Conservation (phyloP, 2,888 invertebrate species). For the Capitulum mitella region DNA sequence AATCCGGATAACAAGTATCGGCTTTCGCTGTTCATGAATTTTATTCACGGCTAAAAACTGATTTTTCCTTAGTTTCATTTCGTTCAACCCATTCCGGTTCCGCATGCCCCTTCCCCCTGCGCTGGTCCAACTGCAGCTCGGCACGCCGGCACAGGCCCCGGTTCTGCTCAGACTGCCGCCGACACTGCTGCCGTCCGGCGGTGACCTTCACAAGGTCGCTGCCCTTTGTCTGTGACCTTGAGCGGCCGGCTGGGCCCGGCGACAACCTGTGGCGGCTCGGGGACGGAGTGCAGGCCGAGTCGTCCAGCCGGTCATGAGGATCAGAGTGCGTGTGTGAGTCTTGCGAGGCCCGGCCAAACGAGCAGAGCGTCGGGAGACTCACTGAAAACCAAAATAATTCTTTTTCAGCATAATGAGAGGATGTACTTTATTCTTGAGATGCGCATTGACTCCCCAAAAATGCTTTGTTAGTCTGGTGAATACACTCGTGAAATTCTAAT, state of each 20-base stretch:
- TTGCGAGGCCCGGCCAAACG: too few relatives aligned
- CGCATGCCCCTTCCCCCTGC: constrained; percentile 51
- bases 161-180: constrained; percentile 57
- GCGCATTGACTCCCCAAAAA: too few relatives aligned
- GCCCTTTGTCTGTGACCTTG: not conserved
- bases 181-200: constrained; percentile 50
- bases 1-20: too few relatives aligned
- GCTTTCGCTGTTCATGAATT: too few relatives aligned
- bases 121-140: constrained; percentile 57
- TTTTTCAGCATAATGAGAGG: too few relatives aligned
- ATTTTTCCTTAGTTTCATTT: too few relatives aligned
- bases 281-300: not conserved
- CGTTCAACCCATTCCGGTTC: constrained; percentile 55
- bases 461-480: too few relatives aligned
- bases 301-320: not conserved
- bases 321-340: not conserved
- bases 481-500: too few relatives aligned
- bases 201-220: not conserved
- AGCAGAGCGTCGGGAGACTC: too few relatives aligned
- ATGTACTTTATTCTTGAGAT: too few relatives aligned
- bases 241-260: not conserved
- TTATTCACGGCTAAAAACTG: too few relatives aligned
- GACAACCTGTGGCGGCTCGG: constrained; percentile 10
- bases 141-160: constrained; percentile 57
- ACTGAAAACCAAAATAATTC: too few relatives aligned